These are phyloP conservation scores for Paramacrobiotus metropolitanus DNA, from an alignment of 1,140 invertebrate species.

Conservation along the genomic window DNA sequence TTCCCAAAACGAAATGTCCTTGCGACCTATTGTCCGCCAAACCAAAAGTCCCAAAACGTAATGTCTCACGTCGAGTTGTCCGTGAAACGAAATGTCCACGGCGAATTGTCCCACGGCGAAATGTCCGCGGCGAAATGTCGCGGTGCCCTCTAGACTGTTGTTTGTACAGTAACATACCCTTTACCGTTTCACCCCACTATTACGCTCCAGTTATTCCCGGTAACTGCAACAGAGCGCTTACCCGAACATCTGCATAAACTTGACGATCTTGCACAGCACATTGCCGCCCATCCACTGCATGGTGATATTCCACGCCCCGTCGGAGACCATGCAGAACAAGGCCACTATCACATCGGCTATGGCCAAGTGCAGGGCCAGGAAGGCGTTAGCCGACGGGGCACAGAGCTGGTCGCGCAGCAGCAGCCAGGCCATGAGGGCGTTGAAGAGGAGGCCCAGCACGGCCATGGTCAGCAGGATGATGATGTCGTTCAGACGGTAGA, in stretches of 20 bases:
- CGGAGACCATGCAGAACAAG: conserved; percentile 48
- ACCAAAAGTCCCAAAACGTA: too few relatives aligned
- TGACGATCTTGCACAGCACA: conserved; percentile 48
- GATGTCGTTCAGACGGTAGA: background rate
- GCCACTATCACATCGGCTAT: conserved; percentile 48
- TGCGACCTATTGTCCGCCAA: too few relatives aligned
- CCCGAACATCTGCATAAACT: conserved; percentile 45
- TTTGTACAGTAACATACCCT: too few relatives aligned
- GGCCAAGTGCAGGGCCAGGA: conserved; percentile 14
- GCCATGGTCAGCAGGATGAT: background rate
- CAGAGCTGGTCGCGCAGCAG: background rate
- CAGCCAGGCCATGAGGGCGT: background rate
- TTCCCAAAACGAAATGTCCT: too few relatives aligned
- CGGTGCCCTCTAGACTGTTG: too few relatives aligned
- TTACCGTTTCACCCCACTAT: too few relatives aligned
- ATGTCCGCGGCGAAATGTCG: too few relatives aligned
- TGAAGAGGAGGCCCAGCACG: background rate
- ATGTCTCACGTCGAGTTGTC: too few relatives aligned
- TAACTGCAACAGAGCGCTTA: too few relatives aligned
- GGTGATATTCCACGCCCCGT: conserved; percentile 47
- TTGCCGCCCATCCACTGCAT: conserved; percentile 47
- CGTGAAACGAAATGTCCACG: too few relatives aligned
- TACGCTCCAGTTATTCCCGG: too few relatives aligned
- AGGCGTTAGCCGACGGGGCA: background rate
- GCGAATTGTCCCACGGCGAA: too few relatives aligned